Percentiles rank a stretch among this genome's conserved stretches.
phyloP scores from a whole-genome alignment of 1,140 invertebrate genomes.

The Drosophila bocki region DNA sequence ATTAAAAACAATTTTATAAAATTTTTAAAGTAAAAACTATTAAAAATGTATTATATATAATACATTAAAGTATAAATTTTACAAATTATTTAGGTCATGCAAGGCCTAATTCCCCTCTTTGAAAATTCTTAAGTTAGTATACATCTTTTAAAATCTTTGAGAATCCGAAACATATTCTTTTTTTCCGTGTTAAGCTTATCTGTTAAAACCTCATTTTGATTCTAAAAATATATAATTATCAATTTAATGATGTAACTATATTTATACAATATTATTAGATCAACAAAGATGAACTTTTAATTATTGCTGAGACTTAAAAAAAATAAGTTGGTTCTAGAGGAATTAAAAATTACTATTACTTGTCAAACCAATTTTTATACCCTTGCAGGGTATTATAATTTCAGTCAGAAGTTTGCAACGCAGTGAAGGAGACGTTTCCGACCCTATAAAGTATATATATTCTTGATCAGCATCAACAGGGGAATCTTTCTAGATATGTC shows the following conservation, averaged over 20 bases:
- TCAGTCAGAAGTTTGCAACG: too few species aligned
- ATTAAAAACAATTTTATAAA: background rate
- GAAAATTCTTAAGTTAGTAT: background rate
- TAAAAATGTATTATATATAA: background rate
- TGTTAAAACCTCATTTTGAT: background rate
- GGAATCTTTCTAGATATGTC: too few species aligned
- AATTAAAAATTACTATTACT: background rate
- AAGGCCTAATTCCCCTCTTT: background rate
- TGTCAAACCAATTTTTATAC: background rate
- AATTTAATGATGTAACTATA: slow-evolving; percentile 1
- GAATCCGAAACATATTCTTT: background rate
- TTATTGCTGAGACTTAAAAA: background rate
- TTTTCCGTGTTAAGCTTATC: slow-evolving; percentile 1
- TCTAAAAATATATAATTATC: slow-evolving; percentile 17
- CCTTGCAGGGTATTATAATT: too few species aligned
- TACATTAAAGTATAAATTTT: background rate
- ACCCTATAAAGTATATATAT: too few species aligned
- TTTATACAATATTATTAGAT: slow-evolving; percentile 18
- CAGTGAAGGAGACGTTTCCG: too few species aligned
- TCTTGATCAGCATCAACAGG: too few species aligned
- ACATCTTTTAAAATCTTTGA: background rate
- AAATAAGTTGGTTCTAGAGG: too few species aligned
- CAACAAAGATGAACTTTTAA: background rate
- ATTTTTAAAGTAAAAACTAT: background rate
- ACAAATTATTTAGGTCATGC: background rate